These are phyloP conservation scores for Passer montanus DNA, from an alignment of 2,113 vertebrate genomes.

Conservation along the genomic window DNA sequence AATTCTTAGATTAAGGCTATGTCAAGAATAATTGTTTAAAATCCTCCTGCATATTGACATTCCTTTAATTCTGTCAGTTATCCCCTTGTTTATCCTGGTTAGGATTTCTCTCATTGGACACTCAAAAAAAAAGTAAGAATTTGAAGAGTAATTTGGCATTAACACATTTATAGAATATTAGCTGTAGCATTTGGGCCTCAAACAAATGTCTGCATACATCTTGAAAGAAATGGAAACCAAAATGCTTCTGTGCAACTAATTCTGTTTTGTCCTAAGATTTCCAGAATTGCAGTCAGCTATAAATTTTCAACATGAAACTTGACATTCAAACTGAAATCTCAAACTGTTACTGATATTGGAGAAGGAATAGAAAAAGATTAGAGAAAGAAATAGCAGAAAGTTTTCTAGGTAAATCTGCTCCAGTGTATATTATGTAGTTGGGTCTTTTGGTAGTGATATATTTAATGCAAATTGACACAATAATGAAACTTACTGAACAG, in stretches of 20 bases:
- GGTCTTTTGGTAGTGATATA: not conserved
- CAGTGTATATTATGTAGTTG: not conserved
- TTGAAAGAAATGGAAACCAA: not conserved
- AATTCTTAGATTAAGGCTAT: not conserved
- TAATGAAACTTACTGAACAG: not conserved
- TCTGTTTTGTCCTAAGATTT: slow-evolving; percentile 16
- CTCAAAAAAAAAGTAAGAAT: not conserved
- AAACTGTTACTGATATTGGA: not conserved
- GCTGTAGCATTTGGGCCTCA: not conserved
- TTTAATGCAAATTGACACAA: not conserved
- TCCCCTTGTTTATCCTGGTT: not conserved
- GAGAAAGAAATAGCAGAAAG: not conserved
- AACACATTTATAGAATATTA: not conserved
- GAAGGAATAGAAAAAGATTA: not conserved
- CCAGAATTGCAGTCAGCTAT: not conserved
- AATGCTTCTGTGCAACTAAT: not conserved
- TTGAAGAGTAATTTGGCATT: not conserved
- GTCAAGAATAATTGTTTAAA: not conserved
- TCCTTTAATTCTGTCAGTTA: not conserved
- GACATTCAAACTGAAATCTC: not conserved
- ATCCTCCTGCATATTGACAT: not conserved
- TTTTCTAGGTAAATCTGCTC: not conserved
- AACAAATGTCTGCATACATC: not conserved
- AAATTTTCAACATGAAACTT: slow-evolving; percentile 21
- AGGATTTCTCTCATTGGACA: not conserved